These are phyloP conservation scores for Sebastes hubbsi DNA, from an alignment of 2,797 vertebrate genomes.

Conservation along the genomic window DNA sequence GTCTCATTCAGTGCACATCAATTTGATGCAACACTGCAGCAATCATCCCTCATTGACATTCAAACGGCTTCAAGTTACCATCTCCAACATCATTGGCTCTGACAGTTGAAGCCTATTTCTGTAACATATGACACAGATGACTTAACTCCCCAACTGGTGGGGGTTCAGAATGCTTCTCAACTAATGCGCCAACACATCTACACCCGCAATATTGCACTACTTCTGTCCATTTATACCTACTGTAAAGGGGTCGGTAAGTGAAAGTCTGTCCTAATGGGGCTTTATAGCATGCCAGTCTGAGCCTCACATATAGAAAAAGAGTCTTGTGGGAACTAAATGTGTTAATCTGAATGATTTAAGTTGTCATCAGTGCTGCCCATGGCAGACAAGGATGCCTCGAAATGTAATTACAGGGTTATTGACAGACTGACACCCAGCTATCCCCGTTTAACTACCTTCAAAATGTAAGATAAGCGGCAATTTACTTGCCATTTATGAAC, in stretches of 20 bases:
- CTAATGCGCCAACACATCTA: conserved; percentile 22
- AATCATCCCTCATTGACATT: conserved; percentile 74
- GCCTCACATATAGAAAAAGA: neutral
- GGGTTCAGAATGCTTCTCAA: neutral
- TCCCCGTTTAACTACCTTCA: conserved; percentile 11
- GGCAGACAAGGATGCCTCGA: neutral
- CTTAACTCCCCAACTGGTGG: conserved; percentile 35
- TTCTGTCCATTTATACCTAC: conserved; percentile 30
- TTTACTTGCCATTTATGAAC: neutral
- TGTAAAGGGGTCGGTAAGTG: conserved; percentile 19
- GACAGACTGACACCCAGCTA: conserved; percentile 12
- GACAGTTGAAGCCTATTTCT: conserved; percentile 68
- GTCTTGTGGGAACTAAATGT: conserved; percentile 22
- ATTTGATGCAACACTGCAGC: conserved; percentile 76
- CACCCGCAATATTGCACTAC: neutral
- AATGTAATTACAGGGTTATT: conserved; percentile 36
- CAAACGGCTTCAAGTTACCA: conserved; percentile 54
- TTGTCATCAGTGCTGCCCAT: conserved; percentile 7
- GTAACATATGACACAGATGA: conserved; percentile 60
- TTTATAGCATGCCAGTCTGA: conserved; percentile 24
- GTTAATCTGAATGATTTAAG: conserved; percentile 40
- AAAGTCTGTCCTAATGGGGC: conserved; percentile 16
- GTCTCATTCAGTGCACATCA: conserved; percentile 56
- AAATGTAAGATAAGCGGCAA: conserved; percentile 10
- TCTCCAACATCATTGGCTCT: conserved; percentile 58